A percentile compares a stretch with the other conserved stretches of the same genome.
These are phyloP conservation scores for Plebejus argus DNA, from an alignment of 2,888 invertebrate species.

Conservation along the genomic window DNA sequence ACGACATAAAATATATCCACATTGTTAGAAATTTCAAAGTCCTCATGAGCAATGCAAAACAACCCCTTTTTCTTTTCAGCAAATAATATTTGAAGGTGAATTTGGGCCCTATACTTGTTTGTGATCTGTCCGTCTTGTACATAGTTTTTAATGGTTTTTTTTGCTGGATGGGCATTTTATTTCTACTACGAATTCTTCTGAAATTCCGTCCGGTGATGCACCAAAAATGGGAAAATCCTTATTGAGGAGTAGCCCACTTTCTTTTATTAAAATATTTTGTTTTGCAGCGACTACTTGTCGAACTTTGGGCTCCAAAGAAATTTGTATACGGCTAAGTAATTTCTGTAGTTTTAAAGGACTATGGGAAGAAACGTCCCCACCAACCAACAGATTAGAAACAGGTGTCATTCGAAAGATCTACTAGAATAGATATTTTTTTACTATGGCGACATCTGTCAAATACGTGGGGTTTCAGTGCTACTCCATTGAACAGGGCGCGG, in stretches of 20 bases:
- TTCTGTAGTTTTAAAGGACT: not conserved
- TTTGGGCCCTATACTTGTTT: conserved; percentile 23
- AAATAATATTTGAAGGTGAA: conserved; percentile 32
- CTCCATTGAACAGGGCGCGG: no score
- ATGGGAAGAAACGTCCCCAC: no score
- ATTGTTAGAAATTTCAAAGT: not conserved
- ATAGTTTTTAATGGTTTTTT: conserved; percentile 29
- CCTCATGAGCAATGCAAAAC: no score
- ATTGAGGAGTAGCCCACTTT: conserved; percentile 1
- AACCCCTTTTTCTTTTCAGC: conserved; percentile 15
- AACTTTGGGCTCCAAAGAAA: not conserved
- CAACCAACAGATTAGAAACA: no score
- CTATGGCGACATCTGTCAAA: no score
- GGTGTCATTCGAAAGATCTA: conserved; percentile 35
- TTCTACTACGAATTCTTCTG: not conserved
- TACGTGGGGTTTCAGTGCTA: no score
- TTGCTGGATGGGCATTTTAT: conserved; percentile 8
- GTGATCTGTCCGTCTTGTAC: conserved; percentile 14
- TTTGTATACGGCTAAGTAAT: not conserved
- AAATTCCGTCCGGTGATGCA: not conserved
- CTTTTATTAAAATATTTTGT: not conserved
- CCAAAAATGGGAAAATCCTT: not conserved
- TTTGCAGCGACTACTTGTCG: not conserved
- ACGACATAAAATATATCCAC: conserved; percentile 3
- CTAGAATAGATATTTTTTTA: no score